These are phyloP conservation scores for Poicephalus gulielmi DNA, from an alignment of 2,113 vertebrate species.

Conservation along the genomic window DNA sequence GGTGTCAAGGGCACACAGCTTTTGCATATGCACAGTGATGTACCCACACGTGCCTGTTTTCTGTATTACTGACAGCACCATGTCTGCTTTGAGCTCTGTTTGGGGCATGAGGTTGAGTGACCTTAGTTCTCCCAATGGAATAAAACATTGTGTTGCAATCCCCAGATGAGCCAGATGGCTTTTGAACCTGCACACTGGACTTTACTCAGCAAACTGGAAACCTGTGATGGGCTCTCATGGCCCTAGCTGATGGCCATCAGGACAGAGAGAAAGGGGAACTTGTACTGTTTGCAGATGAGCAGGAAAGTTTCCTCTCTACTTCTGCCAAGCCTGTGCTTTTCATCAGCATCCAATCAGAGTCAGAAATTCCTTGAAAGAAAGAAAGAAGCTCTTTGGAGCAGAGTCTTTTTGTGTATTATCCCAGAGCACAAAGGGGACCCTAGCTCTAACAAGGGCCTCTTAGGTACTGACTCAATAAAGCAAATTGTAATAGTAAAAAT, in stretches of 20 bases:
- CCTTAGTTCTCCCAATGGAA: neutral
- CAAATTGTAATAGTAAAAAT: neutral
- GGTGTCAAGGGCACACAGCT: neutral
- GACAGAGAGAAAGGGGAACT: neutral
- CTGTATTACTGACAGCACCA: accelerated
- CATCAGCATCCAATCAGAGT: neutral
- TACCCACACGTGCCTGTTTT: neutral
- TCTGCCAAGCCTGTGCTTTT: constrained; percentile 16
- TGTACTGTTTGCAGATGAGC: neutral
- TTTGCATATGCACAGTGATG: neutral
- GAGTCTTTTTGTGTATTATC: neutral
- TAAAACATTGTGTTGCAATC: neutral
- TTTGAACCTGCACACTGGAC: neutral
- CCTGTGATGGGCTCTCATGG: neutral
- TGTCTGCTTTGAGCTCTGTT: neutral
- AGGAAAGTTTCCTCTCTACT: neutral
- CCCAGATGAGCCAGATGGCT: neutral
- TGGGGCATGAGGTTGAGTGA: neutral
- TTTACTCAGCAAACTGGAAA: neutral
- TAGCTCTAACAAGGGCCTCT: neutral
- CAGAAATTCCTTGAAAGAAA: constrained; percentile 41
- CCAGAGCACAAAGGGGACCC: neutral
- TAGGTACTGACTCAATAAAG: neutral
- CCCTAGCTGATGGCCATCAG: neutral
- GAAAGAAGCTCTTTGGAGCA: constrained; percentile 19